Percentiles rank a stretch among this genome's conserved stretches.
phyloP scores from a whole-genome alignment of 2,797 vertebrate genomes.

The Mus spretus region DNA sequence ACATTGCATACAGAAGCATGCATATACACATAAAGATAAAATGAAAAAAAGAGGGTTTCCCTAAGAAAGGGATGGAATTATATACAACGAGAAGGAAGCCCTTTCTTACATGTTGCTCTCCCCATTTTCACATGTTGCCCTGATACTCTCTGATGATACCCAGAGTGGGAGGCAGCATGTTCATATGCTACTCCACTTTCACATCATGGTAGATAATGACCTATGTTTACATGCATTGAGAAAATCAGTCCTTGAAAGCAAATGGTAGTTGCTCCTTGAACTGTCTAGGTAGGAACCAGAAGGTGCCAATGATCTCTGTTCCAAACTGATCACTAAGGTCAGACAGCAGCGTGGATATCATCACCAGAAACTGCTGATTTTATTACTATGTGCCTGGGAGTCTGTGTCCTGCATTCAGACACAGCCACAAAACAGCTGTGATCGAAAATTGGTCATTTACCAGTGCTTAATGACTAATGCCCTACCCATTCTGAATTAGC shows the following conservation, averaged over 20 bases:
- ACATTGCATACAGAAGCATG: not conserved
- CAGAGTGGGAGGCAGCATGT: slow-evolving; percentile 63
- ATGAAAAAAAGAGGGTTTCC: not conserved
- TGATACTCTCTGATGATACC: slow-evolving; percentile 63
- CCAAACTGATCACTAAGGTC: slow-evolving; percentile 60
- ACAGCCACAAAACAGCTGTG: slow-evolving; percentile 59
- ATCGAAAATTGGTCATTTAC: slow-evolving; percentile 69
- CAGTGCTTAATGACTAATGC: slow-evolving; percentile 70
- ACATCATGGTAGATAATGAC: not conserved
- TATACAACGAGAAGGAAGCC: not conserved
- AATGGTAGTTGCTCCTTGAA: slow-evolving; percentile 27
- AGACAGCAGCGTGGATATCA: not conserved
- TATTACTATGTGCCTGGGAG: slow-evolving; percentile 41
- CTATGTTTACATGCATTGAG: not conserved
- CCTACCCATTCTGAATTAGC: slow-evolving; percentile 65
- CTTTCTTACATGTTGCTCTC: not conserved
- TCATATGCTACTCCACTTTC: not conserved
- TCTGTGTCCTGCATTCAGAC: slow-evolving; percentile 44
- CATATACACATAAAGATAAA: not conserved
- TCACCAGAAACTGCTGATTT: slow-evolving; percentile 71
- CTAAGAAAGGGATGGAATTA: not conserved
- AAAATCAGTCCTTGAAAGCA: slow-evolving; percentile 42
- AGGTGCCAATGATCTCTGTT: slow-evolving; percentile 52
- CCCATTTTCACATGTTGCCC: slow-evolving; percentile 1
- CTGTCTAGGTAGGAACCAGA: slow-evolving; percentile 51